Evolutionary conservation across 2,888 invertebrate genomes (phyloP), one percentile per base, ranked within the genome.

Genomic region (Ophion ellenae): DNA sequence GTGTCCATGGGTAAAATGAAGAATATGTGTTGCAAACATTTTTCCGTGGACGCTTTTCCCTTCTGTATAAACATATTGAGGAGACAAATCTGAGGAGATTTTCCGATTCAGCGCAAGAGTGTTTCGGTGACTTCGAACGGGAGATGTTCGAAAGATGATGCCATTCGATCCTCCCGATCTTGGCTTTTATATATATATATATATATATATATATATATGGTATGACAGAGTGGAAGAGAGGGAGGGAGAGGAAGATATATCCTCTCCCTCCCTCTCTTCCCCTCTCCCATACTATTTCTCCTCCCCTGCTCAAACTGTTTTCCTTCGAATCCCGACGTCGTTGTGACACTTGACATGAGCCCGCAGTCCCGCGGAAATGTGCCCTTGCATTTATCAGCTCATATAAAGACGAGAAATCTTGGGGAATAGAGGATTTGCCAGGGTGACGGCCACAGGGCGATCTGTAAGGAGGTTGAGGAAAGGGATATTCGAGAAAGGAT

Each of bases 301-400:
- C 40, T 7, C 32, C 14, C 64, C 57, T 6, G 53, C 47, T 59
- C 73, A 57, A 70, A 66, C 71, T 71, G 66, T 77, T 20, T 40
- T 20, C 74, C 66, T 17, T 20, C 71, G 81, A 73, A 70, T 45
- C 67, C 71, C 83, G 79, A 73, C 79, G 84, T 81, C 87, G 57
- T 71, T 78, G 85, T 86, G 90, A 89, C 89, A 89, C 87, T 89
- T 87, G 88, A 88, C 89, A 86, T 85, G 86, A 87, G 87, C 78
- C 81, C 71, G 79, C 83, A 69, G 57, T 84, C 87, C 85, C 78
- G 85, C 83, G 87, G 75, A 83, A 88, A 85, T 85, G 85, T 87
- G 87, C 85, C 85, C 87, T 83, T 85, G 80, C 86, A 87, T 89
- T 88, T 89, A 87, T 89, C 88, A 87, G 83, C 82, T 83, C 75